Conservation (phyloP, 2,113 vertebrate genomes). For the Probosciger aterrimus region DNA sequence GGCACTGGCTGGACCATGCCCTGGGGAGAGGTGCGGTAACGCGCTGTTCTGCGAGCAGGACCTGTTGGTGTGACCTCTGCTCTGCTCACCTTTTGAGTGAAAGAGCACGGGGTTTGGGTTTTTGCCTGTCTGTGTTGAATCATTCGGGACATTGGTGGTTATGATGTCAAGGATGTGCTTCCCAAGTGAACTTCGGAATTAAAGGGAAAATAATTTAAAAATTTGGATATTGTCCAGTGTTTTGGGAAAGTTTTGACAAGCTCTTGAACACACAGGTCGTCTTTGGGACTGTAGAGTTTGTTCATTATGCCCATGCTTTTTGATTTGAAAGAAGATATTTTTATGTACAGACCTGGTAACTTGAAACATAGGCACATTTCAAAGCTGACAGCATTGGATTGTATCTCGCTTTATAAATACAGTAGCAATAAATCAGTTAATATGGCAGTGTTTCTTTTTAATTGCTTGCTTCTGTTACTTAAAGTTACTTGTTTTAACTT, state of each 20-base stretch:
- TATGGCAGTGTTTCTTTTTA: neutral
- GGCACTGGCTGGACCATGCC: accelerated
- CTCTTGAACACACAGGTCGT: accelerated
- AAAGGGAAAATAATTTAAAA: accelerated
- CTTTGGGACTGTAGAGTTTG: neutral
- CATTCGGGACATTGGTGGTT: accelerated
- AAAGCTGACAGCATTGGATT: neutral
- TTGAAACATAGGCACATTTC: accelerated
- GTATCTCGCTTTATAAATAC: accelerated
- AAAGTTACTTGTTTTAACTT: neutral
- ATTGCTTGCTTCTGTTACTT: neutral
- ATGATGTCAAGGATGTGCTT: neutral
- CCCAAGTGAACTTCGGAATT: accelerated
- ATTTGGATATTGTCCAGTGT: accelerated
- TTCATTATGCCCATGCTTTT: accelerated
- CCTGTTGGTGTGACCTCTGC: neutral
- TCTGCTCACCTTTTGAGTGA: accelerated
- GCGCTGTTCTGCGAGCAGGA: accelerated
- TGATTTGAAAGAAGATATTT: neutral
- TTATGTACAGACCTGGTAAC: accelerated
- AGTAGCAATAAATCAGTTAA: neutral
- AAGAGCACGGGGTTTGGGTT: neutral
- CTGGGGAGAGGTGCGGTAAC: neutral
- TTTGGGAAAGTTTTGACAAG: neutral
- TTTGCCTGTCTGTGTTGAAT: accelerated